Evolutionary conservation across 2,888 invertebrate genomes (phyloP), one percentile per base, ranked within the genome.

Genomic region (Lydus trimaculatus): DNA sequence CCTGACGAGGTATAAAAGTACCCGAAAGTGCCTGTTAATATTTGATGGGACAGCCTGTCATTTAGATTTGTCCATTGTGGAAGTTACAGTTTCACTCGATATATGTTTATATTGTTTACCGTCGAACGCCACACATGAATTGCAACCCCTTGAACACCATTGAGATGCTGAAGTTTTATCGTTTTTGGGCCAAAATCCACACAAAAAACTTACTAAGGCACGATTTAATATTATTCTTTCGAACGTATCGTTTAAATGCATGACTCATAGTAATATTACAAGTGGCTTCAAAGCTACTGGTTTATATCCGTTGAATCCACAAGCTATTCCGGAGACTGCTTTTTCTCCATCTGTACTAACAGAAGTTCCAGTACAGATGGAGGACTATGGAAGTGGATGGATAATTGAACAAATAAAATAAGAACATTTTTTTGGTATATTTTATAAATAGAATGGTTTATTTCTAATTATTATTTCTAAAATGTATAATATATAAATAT

Each of bases 41-140:
- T 80, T 80, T 76, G 79, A 81, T 75, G 79, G 77, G 48, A 80
- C 81, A 31, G 73, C 74, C 66, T 78, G 67, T 64, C 82, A 81
- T 67, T 73, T 81, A 33, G 78, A 81, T 68, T 67, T 71, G 61
- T 73, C 70, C 23, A 81, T 82, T 66, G 79, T 79, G 20, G 79
- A 79, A 20, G 75, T 70, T 25, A 80, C 82, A 48, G 79, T 79
- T 20, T 67, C 72, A 64, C 66, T 69, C 58, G 75, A 72, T 23
- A 78, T 83, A 58, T 75, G 71, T 62, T 72, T 82, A 59, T 81
- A 77, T 64, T 83, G 83, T 72, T 70, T 84, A 36, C 82, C 81
- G 15, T 79, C 79, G 58, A 84, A 84, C 63, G 82, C 81, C 0
- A 82, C 82, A 0, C 82, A 83, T 71, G 81, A 82, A 63, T 71